Base-by-base conservation (phyloP, 2,113 vertebrate species). In the Macquaria ambigua region DNA sequence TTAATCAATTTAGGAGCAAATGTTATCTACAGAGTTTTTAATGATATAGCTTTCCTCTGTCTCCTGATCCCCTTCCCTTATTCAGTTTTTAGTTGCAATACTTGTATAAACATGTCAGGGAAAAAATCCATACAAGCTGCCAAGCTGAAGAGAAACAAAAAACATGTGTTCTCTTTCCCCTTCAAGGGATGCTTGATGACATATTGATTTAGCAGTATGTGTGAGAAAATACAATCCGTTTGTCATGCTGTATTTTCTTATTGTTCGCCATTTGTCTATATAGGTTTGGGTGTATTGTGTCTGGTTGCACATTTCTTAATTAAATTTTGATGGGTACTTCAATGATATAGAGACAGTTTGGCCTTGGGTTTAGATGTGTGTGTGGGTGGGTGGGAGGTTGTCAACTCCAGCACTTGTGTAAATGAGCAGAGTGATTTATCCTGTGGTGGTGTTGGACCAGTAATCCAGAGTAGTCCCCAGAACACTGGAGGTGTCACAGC, bases 301-400 rank as follows among this genome's bases (percentile, higher is more conserved):
- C 73, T 75, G 37, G 8, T 50, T 90, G 70, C 59, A 76, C 84
- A 89, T 89, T 86, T 90, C 84, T 90, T 91, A 90, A 94, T 92
- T 90, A 71, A 80, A 79, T 82, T 77, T 48, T 83, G 83, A 87
- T 83, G 62, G 50, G 16, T 16, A 12, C 46, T 53, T 62, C 37
- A 43, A 11, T 0, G 7, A 34, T 34, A 72, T 9, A 50, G 37
- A 64, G 34, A 75, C 15, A 43, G 18, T 43, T 55, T 70, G 7
- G 41, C 61, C 52, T 34, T 34, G 34, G 31, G 34, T 34, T 34
- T 34, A 34, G 34, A 34, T 34, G 34, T 3, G 3, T 4, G 34
- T 55, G 10, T 56, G 23, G 2, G 23, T 18, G 7, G 3, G 46
- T 55, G 37, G 43, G 79, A 20, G 28, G 52, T 25, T 70, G 56